Conservation (phyloP, 2,888 invertebrate genomes). For the Heteropelma amictum region DNA sequence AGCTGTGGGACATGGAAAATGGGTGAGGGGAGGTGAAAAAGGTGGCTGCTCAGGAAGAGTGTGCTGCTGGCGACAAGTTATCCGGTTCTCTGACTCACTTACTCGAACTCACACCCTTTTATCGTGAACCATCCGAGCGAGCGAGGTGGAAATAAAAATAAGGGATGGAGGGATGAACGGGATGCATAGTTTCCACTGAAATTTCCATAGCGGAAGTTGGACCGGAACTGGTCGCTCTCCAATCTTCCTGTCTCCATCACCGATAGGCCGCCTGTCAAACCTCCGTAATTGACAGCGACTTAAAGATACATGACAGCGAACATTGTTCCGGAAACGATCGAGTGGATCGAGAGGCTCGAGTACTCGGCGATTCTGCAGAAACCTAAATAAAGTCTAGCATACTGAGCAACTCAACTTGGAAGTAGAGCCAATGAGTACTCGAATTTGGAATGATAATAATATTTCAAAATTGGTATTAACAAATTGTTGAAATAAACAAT, state of each 20-base stretch:
- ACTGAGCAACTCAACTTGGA: too few species aligned
- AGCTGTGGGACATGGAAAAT: background rate
- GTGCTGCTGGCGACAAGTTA: constrained; percentile 51
- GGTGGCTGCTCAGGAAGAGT: constrained; percentile 38
- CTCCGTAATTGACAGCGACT: constrained; percentile 56
- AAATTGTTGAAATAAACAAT: too few species aligned
- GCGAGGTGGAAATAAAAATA: background rate
- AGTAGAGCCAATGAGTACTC: too few species aligned
- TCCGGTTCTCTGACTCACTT: constrained; percentile 47
- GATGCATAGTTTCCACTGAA: constrained; percentile 25
- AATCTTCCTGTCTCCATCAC: background rate
- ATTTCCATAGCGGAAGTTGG: constrained; percentile 39
- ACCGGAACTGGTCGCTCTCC: constrained; percentile 16
- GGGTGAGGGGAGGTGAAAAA: constrained; percentile 23
- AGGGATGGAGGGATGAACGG: background rate
- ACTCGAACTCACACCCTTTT: constrained; percentile 30
- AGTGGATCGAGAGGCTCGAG: too few species aligned
- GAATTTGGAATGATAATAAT: too few species aligned
- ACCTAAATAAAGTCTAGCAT: too few species aligned
- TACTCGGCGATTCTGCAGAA: too few species aligned
- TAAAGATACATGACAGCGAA: too few species aligned
- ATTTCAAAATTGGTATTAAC: too few species aligned
- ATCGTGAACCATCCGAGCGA: constrained; percentile 27
- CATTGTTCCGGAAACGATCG: too few species aligned
- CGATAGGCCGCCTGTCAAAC: constrained; percentile 48